Conservation (phyloP, 2,888 invertebrate species). For the Pimpla rufipes region DNA sequence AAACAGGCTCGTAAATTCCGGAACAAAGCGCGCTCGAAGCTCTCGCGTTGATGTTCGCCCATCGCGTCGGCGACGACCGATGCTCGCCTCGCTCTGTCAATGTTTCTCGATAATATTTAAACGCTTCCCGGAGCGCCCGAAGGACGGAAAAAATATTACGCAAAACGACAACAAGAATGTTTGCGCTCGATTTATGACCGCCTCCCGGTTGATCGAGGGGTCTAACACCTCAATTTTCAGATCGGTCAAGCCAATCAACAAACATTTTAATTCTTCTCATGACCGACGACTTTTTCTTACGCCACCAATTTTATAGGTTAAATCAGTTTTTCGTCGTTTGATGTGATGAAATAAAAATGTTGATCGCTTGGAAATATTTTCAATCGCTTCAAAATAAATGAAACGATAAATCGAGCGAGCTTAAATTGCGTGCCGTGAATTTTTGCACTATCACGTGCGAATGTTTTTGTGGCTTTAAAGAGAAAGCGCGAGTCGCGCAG, state of each 20-base stretch:
- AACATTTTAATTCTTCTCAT: not conserved
- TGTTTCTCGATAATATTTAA: constrained; percentile 36
- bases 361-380: too few species aligned
- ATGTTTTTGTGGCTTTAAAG: too few species aligned
- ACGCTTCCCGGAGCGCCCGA: not conserved
- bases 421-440: not conserved
- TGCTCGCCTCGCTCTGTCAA: constrained; percentile 33
- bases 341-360: too few species aligned
- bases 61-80: constrained; percentile 20
- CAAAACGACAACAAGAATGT: constrained; percentile 15
- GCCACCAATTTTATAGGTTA: too few species aligned
- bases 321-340: too few species aligned
- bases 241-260: not conserved
- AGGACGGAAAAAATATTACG: not conserved
- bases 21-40: constrained; percentile 38
- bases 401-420: not conserved
- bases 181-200: not conserved
- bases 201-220: not conserved
- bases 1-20: constrained; percentile 68
- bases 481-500: too few species aligned
- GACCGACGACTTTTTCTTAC: too few species aligned
- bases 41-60: constrained; percentile 40
- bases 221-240: not conserved
- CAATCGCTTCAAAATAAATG: not conserved
- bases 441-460: too few species aligned